Base-by-base conservation (phyloP, 2,797 vertebrate genomes). In the Phoxinus dragarum region DNA sequence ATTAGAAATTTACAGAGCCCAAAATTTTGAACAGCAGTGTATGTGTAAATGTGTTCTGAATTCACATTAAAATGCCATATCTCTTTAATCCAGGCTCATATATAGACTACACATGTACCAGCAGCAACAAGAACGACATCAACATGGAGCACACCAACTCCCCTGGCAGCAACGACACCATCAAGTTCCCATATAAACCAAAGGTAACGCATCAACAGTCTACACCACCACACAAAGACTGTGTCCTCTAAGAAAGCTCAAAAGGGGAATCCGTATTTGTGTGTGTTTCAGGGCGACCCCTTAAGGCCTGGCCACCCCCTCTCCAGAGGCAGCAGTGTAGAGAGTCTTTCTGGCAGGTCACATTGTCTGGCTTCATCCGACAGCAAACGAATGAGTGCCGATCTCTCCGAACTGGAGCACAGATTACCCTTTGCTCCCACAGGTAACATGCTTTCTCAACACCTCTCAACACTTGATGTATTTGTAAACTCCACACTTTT, bases 141-240 rank as follows among this genome's bases (percentile, higher is more conserved):
- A 97, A 98, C 91, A 92, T 97, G 95, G 98, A 99, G 86, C 96
- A 94, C 89, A 95, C 95, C 67, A 96, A 98, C 86, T 96, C 96
- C 83, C 98, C 97, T 91, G 96, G 97, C 90, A 99, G 96, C 91
- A 99, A 98, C 66, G 98, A 99, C 93, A 99, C 98, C 79, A 99
- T 99, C 93, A 99, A 99, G 92, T 97, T 97, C 84, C 95, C 94
- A 76, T 96, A 98, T 90, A 99, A 97, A 94, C 91, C 93, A 91
- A 96, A 96, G 95, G 95, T 92, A 92, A 23, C 19, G 36, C 31
- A 71, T 47, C 1, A 61, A 3, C 27, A 7, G 36, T 56, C 10
- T 27, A 4, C 17, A n/a, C 42, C 66, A 82, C 16, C 59, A 7
- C 17, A 67, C 42, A 78, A 44, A 56, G 19, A 54, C 34, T 5